Conservation (phyloP, 2,797 vertebrate genomes). For the Thalassophryne amazonica region DNA sequence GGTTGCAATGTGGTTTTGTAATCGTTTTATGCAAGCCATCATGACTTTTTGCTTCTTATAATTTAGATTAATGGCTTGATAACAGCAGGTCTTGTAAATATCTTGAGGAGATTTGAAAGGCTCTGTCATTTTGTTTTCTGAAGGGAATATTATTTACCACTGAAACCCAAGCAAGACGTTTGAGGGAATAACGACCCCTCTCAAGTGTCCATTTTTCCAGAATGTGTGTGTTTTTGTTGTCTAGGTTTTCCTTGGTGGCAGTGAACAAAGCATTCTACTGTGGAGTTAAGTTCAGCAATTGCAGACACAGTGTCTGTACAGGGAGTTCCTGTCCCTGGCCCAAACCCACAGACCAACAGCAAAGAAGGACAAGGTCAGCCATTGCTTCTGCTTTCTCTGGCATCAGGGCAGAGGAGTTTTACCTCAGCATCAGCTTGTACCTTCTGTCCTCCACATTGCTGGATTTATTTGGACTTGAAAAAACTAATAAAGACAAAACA, state of each 20-base stretch:
- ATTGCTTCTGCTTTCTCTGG: slow-evolving; percentile 77
- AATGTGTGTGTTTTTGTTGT: slow-evolving; percentile 93
- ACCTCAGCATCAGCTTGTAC: slow-evolving; percentile 50
- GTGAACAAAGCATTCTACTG: slow-evolving; percentile 98
- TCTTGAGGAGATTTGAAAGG: slow-evolving; percentile 64
- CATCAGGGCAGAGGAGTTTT: slow-evolving; percentile 60
- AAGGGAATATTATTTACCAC: slow-evolving; percentile 79
- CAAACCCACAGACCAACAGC: slow-evolving; percentile 96
- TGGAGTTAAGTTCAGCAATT: slow-evolving; percentile 85
- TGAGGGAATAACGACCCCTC: slow-evolving; percentile 82
- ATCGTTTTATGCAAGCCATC: slow-evolving; percentile 32
- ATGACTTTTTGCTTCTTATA: slow-evolving; percentile 40
- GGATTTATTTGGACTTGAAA: slow-evolving; percentile 40
- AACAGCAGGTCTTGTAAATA: slow-evolving; percentile 60
- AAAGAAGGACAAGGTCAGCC: slow-evolving; percentile 87
- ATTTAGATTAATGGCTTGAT: slow-evolving; percentile 63
- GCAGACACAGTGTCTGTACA: slow-evolving; percentile 98
- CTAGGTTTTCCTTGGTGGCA: slow-evolving; percentile 95
- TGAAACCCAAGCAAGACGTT: slow-evolving; percentile 79
- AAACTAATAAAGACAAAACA: too few relatives aligned
- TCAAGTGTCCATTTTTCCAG: slow-evolving; percentile 84
- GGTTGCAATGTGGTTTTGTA: slow-evolving; percentile 35
- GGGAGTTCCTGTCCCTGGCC: slow-evolving; percentile 99
- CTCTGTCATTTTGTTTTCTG: slow-evolving; percentile 51
- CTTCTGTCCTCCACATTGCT: slow-evolving; percentile 28